These are phyloP conservation scores for Sebastes variabilis DNA, from an alignment of 2,797 vertebrate genomes.

Conservation along the genomic window DNA sequence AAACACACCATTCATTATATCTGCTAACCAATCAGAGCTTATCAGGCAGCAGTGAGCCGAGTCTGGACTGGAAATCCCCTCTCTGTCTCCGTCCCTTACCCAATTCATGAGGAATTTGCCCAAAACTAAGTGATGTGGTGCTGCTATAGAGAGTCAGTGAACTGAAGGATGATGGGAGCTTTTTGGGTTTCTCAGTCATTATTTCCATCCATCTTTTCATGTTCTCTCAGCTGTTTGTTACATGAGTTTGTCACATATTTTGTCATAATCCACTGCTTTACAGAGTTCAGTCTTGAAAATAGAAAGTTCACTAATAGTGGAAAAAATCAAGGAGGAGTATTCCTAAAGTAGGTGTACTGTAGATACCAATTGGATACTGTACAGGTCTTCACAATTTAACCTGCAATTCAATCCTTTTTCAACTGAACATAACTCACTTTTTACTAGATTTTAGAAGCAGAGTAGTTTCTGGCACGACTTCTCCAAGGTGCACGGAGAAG, in stretches of 20 bases:
- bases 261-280: neutral
- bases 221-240: neutral
- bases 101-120: conserved; percentile 65
- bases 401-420: too few relatives aligned
- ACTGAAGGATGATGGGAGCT: neutral
- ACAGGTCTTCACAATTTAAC: too few relatives aligned
- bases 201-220: neutral
- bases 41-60: conserved; percentile 28
- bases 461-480: too few relatives aligned
- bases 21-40: conserved; percentile 44
- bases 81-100: conserved; percentile 38
- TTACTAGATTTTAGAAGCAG: too few relatives aligned
- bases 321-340: neutral
- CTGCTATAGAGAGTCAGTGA: neutral
- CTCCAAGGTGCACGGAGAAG: too few relatives aligned
- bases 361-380: neutral
- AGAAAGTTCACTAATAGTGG: neutral
- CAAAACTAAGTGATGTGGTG: conserved; percentile 9
- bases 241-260: neutral
- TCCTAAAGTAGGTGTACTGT: neutral
- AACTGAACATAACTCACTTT: too few relatives aligned
- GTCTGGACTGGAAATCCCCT: conserved; percentile 70
- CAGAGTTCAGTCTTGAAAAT: neutral
- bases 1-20: conserved; percentile 51
- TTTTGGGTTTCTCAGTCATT: neutral